Percentiles rank a stretch among this genome's conserved stretches.
phyloP scores from a whole-genome alignment of 2,113 vertebrate species.

The Carollia perspicillata region DNA sequence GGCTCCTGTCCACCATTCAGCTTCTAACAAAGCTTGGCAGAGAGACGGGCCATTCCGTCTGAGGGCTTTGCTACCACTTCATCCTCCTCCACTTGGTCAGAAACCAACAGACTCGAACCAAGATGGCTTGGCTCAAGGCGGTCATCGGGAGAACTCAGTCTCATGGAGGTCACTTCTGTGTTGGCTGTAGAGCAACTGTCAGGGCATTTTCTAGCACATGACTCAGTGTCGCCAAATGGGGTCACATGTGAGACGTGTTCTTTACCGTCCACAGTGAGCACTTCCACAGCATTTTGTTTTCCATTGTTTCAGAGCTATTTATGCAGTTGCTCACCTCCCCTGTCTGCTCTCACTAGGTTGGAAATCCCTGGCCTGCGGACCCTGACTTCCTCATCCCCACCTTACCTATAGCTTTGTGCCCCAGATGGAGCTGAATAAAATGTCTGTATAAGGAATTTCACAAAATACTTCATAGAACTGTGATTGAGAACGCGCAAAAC shows the following conservation, averaged over 20 bases:
- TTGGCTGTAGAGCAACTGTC: background rate
- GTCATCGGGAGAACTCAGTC: background rate
- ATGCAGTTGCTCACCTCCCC: background rate
- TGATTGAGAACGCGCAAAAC: background rate
- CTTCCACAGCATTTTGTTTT: background rate
- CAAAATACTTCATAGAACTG: background rate
- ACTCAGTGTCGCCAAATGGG: background rate
- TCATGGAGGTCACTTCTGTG: background rate
- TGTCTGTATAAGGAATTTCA: background rate
- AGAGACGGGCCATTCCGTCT: background rate
- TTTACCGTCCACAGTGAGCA: background rate
- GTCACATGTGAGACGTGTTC: background rate
- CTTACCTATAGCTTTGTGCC: background rate
- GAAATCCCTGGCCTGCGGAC: background rate
- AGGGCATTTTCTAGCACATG: background rate
- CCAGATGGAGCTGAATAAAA: background rate
- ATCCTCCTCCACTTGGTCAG: background rate
- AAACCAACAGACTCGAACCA: background rate
- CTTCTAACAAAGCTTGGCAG: background rate
- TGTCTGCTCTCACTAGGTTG: background rate
- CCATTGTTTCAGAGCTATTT: background rate
- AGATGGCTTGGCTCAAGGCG: background rate
- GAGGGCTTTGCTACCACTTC: background rate
- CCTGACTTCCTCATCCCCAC: background rate
- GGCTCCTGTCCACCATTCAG: background rate